Evolutionary conservation across 2,797 vertebrate genomes (phyloP).

Genomic region (Melanotaenia nigrans): DNA sequence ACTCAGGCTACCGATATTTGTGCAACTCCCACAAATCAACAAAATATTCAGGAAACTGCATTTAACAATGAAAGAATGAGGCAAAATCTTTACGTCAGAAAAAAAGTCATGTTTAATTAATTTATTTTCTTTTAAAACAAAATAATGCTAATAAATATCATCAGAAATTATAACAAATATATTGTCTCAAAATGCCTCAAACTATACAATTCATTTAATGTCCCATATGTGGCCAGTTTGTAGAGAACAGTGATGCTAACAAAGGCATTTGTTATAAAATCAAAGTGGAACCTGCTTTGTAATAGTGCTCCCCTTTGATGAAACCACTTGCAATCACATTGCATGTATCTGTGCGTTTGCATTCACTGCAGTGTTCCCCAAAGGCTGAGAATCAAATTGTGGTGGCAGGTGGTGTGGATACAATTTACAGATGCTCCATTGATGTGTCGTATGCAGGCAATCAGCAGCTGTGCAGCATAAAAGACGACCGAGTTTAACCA

Average conservation of each 20-base stretch:
- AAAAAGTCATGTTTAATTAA: no score
- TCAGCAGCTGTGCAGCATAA: background rate
- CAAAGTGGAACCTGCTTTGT: background rate
- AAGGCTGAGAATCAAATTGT: background rate
- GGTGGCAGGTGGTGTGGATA: background rate
- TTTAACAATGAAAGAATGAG: slow-evolving; percentile 14
- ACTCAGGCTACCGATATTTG: slow-evolving; percentile 9
- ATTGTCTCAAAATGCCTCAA: background rate
- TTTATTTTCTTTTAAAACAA: no score
- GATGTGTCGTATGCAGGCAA: background rate
- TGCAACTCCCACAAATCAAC: slow-evolving; percentile 40
- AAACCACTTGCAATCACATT: background rate
- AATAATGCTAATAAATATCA: no score
- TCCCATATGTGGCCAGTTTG: background rate
- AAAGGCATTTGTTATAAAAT: background rate
- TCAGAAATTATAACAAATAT: no score
- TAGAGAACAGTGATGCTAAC: no score
- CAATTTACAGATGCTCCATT: background rate
- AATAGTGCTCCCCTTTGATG: background rate
- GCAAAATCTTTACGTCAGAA: background rate
- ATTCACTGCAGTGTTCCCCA: background rate
- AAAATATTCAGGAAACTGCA: slow-evolving; percentile 24
- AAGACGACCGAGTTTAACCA: background rate
- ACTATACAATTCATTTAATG: background rate
- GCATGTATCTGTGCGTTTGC: background rate